Evolutionary conservation across 2,888 invertebrate species (phyloP), one percentile per base, ranked within the genome.

Genomic region (Drosophila infuscata): DNA sequence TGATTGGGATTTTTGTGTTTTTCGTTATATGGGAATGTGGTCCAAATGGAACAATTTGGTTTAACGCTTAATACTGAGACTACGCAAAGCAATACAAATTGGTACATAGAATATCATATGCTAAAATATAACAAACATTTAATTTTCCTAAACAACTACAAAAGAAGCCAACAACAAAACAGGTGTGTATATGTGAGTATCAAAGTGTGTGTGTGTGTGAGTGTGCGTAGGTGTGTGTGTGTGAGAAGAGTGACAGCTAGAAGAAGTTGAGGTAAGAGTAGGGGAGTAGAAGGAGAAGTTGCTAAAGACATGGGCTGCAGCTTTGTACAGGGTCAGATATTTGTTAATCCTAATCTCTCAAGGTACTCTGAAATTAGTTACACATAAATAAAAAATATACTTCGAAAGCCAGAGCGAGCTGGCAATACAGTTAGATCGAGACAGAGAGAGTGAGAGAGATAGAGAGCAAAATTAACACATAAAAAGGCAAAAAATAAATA

Each of bases 41-140:
- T 51, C 60, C 48, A 57, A 51, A 43, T 76, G 64, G 61, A 58
- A 64, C 46, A 77, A 68, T 79, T 85, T 85, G 85, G 84, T 86
- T 69, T 75, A 83, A 79, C 75, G 82, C 84, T 81, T 89, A 85
- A 85, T 89, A 85, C 85, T 85, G 86, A 33, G 25, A 68, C 58
- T 61, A 73, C 41, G 57, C 35, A 57, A 54, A 66, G 66, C 57
- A 67, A 72, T 43, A 61, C 49, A 56, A 49, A 41, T 38, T 20
- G 20, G 20, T 53, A 35, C 30, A 57, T 20, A 56, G 25, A 73
- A 41, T 59, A 71, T 66, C 30, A 59, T 70, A 61, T 46, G 30
- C 30, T 56, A 56, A 53, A 56, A 43, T 67, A 63, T 57, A 80
- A 68, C 59, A 49, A 76, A 48, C 52, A 57, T 51, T 65, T 53